A percentile compares a stretch with the other conserved stretches of the same genome.
Conservation (phyloP, 2,113 vertebrate species). For the Petroica traversi region DNA sequence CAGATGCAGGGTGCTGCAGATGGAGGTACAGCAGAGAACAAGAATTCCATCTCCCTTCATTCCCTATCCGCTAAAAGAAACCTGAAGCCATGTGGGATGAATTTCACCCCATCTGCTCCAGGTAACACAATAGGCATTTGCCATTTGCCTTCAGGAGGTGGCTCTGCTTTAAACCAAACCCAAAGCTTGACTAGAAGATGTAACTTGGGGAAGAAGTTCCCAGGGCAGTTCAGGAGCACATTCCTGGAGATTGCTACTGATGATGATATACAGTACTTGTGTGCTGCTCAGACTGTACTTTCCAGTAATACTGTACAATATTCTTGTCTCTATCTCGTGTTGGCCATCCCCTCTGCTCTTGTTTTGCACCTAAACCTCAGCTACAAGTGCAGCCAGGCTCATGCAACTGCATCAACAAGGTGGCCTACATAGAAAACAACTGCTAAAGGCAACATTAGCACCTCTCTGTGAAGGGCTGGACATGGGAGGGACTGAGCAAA, state of each 20-base stretch:
- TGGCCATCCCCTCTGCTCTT: neutral
- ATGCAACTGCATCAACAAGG: neutral
- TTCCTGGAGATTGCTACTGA: neutral
- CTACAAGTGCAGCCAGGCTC: neutral
- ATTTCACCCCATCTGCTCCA: conserved; percentile 10
- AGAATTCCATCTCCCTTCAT: neutral
- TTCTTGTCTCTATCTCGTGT: neutral
- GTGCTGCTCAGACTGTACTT: neutral
- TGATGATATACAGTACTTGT: neutral
- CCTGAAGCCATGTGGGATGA: neutral
- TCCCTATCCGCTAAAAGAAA: neutral
- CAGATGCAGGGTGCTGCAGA: neutral
- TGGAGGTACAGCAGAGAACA: neutral
- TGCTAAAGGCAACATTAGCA: neutral
- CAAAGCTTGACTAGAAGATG: neutral
- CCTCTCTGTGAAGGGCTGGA: neutral
- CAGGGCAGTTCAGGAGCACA: neutral
- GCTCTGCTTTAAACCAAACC: neutral
- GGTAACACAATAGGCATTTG: neutral
- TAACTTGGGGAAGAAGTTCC: neutral
- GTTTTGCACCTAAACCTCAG: neutral
- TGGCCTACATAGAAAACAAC: neutral
- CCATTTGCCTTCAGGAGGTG: neutral
- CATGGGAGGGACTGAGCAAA: neutral
- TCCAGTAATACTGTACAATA: neutral